Base-by-base conservation (phyloP, 2,888 invertebrate species). In the Pollenia labialis region DNA sequence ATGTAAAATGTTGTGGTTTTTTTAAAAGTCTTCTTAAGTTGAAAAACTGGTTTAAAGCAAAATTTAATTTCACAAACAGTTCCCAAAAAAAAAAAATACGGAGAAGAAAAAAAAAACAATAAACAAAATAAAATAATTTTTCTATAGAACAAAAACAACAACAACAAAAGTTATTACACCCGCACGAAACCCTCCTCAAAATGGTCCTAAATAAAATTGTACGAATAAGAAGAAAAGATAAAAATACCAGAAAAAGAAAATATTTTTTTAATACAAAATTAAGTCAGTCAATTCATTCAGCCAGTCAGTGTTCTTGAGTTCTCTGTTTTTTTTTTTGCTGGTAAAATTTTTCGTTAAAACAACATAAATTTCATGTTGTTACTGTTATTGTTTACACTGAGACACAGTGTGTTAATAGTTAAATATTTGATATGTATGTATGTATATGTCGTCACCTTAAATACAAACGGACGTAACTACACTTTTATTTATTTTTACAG, bases 31-130 rank as follows among this genome's bases (percentile, higher is more conserved):
- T 86, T 86, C 75, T 75, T 71, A 71, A 83, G 76, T 60, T 64
- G 82, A 80, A 80, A 81, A 87, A 84, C 87, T 74, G 84, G 87
- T 87, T 87, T 87, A 81, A 64, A 64, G 69, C 69, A 52, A 79
- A 80, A 76, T 79, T 66, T 54, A 62, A 84, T 87, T 87, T 84
- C 76, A 81, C 72, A 87, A 69, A 72, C 16, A 68, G 76, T 83
- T 81, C 84, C 80, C 71, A 56, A 79, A 82, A 82, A 82, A 66
- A 60, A 16, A 58, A 23, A 71, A 42, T 54, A 72, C n/a, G 46
- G 48, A 12, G n/a, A 52, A 68, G 50, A 77, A 42, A 72, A 77
- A 62, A 23, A 32, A 54, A 84, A 48, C 42, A 74, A 75, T 44
- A 58, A 77, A 54, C 64, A 72, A 56, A 77, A 75, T 44, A 58